Evolutionary conservation across 2,888 invertebrate species (phyloP), one percentile per base, ranked within the genome.

Genomic region (Cremastinae sp.): DNA sequence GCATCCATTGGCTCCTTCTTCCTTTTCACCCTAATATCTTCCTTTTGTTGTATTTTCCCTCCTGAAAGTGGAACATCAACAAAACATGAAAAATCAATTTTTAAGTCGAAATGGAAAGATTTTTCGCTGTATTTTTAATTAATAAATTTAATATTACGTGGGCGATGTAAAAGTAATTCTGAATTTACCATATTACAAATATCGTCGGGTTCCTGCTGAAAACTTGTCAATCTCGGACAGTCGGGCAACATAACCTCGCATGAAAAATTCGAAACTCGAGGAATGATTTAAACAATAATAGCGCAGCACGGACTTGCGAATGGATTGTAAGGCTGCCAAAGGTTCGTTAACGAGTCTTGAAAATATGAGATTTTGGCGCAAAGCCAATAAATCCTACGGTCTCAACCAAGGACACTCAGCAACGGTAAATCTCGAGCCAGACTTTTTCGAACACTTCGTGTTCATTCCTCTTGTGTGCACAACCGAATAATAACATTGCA

Each of bases 1-100:
- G 81, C 80, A 82, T 87, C 87, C 84, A 86, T 84, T 55, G 81
- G 81, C 75, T 84, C 85, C 43, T 7, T 9, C 7, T 47, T 0
- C 14, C 22, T 56, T 65, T 86, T 86, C 81, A 83, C 82, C 78
- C 83, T 80, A 79, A 80, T 79, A 80, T 81, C 82, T 81, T 86
- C 83, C 86, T 83, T 85, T 83, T 82, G 81, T 83, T 82, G 82
- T 74, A 75, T 45, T 59, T 69, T 64, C 64, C 75, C 75, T 69
- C 76, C 76, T 77, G 59, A 22, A 58, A 65, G n/a, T 47, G 10
- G 0, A 47, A 70, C 3, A 49, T 12, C 7, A 62, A 45, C 18
- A 7, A 14, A 35, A 12, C 9, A 14, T 3, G 1, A 49, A 8
- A 16, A 9, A 56, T 12, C 58, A 18, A 41, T 58, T 12, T 16